Base-by-base conservation (phyloP, 2,888 invertebrate genomes). In the Idaea aversata region DNA sequence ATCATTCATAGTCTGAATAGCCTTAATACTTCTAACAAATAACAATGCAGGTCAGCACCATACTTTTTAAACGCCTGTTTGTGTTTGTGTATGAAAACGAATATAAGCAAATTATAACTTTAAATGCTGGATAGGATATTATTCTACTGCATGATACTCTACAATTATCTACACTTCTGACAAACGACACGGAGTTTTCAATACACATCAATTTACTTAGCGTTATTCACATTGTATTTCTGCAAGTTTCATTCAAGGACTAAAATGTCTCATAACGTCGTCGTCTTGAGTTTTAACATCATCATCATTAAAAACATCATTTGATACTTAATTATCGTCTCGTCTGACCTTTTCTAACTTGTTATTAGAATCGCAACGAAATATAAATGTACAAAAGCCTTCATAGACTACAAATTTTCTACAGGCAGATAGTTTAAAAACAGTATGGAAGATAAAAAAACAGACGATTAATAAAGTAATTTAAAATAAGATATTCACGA, bases 341-440 rank as follows among this genome's bases (percentile, higher is more conserved):
- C 78, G 81, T 77, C 79, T 78, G 82, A 86, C 87, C 87, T 91
- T 85, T 82, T 85, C 78, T 78, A 82, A 80, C 75, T 68, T 73
- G 75, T 81, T 80, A 86, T 87, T 88, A 87, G 79, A 76, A 75
- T 73, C 83, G 85, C 76, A 47, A 13, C 47, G 10, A 47, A 47
- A 47, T 47, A 47, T 47, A 4, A 47, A 47, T 47, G 47, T 13
- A 47, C 13, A 47, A 47, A 13, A 47, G 47, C 13, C 10, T 47
- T 47, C 13, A 13, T 7, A 47, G 47, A 47, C 10, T 13, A 47
- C 47, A 47, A 13, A 47, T 47, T 47, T 47, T 47, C 47, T 47
- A 47, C 13, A 7, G 10, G 47, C 13, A 7, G 47, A 47, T 13
- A 47, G 47, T 47, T 47, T 10, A 10, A 4, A 47, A 47, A 6